These are phyloP conservation scores for Drosophila arizonae DNA, from an alignment of 1,140 invertebrate species.

Conservation along the genomic window DNA sequence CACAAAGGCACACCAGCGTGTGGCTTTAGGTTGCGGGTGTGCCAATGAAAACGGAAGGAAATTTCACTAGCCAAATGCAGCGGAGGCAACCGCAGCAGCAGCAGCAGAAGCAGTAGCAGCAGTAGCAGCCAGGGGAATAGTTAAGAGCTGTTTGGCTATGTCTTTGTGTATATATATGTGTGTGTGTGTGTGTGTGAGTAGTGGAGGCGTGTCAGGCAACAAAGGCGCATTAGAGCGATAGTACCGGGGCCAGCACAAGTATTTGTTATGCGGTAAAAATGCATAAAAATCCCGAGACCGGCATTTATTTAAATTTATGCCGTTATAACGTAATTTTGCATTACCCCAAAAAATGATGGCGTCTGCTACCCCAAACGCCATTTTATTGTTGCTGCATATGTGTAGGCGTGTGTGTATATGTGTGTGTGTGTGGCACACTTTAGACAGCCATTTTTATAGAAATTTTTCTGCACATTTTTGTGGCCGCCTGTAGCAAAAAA, in stretches of 20 bases:
- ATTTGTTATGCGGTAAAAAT: slow-evolving; percentile 83
- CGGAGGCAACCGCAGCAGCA: slow-evolving; percentile 46
- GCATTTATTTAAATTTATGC: slow-evolving; percentile 83
- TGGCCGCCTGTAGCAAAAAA: slow-evolving; percentile 58
- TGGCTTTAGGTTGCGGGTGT: slow-evolving; percentile 25
- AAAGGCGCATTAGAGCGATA: slow-evolving; percentile 74
- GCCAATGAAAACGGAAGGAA: slow-evolving; percentile 80
- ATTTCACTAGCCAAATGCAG: slow-evolving; percentile 79
- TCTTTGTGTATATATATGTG: slow-evolving; percentile 19
- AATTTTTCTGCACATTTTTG: slow-evolving; percentile 57
- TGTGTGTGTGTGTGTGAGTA: slow-evolving; percentile 2
- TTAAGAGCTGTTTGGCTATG: slow-evolving; percentile 4
- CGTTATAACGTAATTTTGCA: slow-evolving; percentile 82
- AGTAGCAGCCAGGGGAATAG: slow-evolving; percentile 28
- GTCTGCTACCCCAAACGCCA: slow-evolving; percentile 38
- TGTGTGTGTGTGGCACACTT: slow-evolving; percentile 50
- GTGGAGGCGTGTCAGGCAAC: slow-evolving; percentile 50
- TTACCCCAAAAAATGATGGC: slow-evolving; percentile 75
- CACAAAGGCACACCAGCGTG: slow-evolving; percentile 26
- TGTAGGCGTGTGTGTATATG: slow-evolving; percentile 30
- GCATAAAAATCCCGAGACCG: slow-evolving; percentile 83
- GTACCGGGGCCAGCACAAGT: slow-evolving; percentile 70
- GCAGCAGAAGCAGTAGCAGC: slow-evolving; percentile 52
- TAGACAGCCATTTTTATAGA: slow-evolving; percentile 63
- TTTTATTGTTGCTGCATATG: slow-evolving; percentile 62